Percentiles rank a stretch among this genome's conserved stretches.
Conservation (phyloP, 2,888 invertebrate species). For the Saturnia japonica region DNA sequence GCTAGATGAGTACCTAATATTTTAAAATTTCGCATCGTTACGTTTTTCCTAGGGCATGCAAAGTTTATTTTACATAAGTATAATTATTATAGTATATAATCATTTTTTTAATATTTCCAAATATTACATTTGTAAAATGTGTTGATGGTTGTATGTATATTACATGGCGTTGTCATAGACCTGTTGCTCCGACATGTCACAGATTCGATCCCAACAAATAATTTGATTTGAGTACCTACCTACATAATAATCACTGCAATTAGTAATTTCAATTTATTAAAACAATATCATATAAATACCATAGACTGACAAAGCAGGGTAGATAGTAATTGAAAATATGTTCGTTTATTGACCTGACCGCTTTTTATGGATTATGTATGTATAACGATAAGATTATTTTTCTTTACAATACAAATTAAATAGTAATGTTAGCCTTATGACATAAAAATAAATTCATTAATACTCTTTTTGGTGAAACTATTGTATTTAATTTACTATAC, state of each 20-base stretch:
- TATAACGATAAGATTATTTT: background rate
- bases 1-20: too few species aligned
- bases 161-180: background rate
- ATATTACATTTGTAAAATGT: background rate
- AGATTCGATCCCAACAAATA: background rate
- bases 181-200: background rate
- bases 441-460: background rate
- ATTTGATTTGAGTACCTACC: too few species aligned
- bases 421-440: background rate
- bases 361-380: background rate
- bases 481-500: background rate
- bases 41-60: too few species aligned
- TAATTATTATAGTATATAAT: too few species aligned
- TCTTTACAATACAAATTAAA: background rate
- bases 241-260: background rate
- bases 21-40: too few species aligned
- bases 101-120: too few species aligned
- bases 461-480: background rate
- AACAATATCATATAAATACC: background rate
- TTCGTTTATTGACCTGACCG: background rate
- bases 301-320: background rate
- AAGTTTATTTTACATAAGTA: too few species aligned
- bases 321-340: background rate
- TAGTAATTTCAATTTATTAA: background rate
- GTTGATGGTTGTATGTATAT: background rate